A percentile compares a stretch with the other conserved stretches of the same genome.
phyloP scores from a whole-genome alignment of 2,888 invertebrate species.

The Molorchus minor region DNA sequence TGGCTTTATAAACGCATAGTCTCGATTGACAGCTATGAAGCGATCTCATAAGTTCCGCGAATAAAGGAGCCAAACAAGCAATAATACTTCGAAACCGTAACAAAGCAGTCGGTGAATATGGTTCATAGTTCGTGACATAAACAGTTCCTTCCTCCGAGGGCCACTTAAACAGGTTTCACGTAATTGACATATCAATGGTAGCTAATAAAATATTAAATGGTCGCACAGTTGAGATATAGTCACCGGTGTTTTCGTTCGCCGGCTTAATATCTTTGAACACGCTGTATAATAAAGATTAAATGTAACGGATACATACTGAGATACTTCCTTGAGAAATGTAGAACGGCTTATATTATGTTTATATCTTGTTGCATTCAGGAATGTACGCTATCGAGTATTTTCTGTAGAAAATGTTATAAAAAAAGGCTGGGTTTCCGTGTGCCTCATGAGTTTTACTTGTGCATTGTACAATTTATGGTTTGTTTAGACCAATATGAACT shows the following conservation, averaged over 20 bases:
- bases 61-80: conserved; percentile 13
- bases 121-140: conserved; percentile 54
- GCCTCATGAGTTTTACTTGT: no score
- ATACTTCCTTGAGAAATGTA: conserved; percentile 43
- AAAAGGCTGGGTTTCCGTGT: no score
- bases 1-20: not conserved
- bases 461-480: no score
- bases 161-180: conserved; percentile 54
- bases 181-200: conserved; percentile 59
- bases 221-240: conserved; percentile 43
- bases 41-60: conserved; percentile 5
- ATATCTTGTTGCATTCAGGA: conserved; percentile 24
- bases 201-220: conserved; percentile 53
- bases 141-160: conserved; percentile 49
- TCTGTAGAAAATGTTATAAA: no score
- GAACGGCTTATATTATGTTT: conserved; percentile 24
- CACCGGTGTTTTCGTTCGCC: conserved; percentile 39
- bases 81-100: conserved; percentile 7
- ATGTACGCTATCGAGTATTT: conserved; percentile 13
- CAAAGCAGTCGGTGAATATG: conserved; percentile 21
- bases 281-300: conserved; percentile 46
- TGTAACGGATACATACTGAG: conserved; percentile 36
- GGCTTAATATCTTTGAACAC: conserved; percentile 41
- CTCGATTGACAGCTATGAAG: conserved; percentile 1
- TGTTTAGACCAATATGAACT: no score